Base-by-base conservation (phyloP, 92 coral and sea anemone genomes). In the Chrysogorgia sp. region DNA sequence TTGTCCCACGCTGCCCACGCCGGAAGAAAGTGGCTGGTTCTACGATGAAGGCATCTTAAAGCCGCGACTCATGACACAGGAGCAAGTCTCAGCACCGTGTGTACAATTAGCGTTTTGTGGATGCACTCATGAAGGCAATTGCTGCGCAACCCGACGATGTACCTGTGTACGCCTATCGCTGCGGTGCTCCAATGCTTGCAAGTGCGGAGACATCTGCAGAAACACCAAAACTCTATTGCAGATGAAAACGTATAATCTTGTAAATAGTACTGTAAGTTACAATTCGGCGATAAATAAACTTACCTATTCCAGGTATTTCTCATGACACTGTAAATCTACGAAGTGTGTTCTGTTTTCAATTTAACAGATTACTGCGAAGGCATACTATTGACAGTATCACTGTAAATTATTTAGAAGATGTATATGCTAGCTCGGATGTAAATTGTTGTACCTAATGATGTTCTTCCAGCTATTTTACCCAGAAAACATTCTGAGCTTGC, bases 91-190 rank as follows among this genome's bases (percentile, higher is more conserved):
- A 56, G 84, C 88, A 69, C 76, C 84, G 37, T 84, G 89, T 32
- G 62, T 88, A 52, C 86, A 88, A 58, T 45, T 84, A 48, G 86
- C 82, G 19, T 74, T 64, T 81, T 85, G 88, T 77, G 90, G 88
- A 24, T 83, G 93, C 47, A 63, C 86, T 56, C 71, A 50, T 10
- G 88, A 83, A 13, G 77, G 78, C 34, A 34, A 30, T 40, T 80
- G 83, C 82, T 86, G 82, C 71, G 72, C 84, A 56, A 90, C 70
- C 74, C 81, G 90, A 31, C 86, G 86, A 7, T 86, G 90, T 61
- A 82, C 77, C 77, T 29, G 10, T 86, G 90, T 61, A 82, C 77
- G 81, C 21, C 75, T 88, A 30, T 62, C 81, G 32, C 88, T 88
- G 26, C 26, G 58, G 10, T 88, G 89, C 63, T 75, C 92, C 40